Percentiles rank a stretch among this genome's conserved stretches.
Evolutionary conservation across 2,888 invertebrate genomes (phyloP).

Genomic region (Rhamnusium bicolor): DNA sequence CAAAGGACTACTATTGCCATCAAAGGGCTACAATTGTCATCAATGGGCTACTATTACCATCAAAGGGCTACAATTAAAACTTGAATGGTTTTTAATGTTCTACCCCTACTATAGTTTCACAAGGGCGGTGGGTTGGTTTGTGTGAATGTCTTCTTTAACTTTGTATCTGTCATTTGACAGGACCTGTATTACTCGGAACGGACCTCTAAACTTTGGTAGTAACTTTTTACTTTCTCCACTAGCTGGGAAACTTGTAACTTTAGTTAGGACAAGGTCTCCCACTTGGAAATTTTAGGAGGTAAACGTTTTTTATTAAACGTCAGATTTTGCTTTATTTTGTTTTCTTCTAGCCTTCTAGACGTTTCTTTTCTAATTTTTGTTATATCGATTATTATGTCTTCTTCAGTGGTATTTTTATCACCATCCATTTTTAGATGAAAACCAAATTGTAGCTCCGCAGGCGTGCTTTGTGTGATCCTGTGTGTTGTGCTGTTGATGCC

Average conservation of each 20-base stretch:
- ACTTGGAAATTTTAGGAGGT: neutral
- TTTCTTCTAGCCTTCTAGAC: neutral
- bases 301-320: conserved; percentile 2
- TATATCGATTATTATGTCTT: neutral
- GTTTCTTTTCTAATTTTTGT: neutral
- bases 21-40: no score
- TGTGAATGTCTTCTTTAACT: neutral
- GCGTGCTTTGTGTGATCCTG: conserved; percentile 27
- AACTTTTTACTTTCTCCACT: neutral
- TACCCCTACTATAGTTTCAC: neutral
- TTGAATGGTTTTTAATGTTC: neutral
- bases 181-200: neutral
- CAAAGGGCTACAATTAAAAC: no score
- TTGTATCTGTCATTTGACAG: neutral
- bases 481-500: conserved; percentile 49
- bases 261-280: conserved; percentile 10
- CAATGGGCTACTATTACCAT: no score
- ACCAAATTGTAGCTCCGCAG: conserved; percentile 27
- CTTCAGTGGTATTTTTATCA: neutral
- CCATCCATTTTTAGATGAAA: conserved; percentile 14
- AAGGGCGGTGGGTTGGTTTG: neutral
- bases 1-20: no score
- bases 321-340: neutral
- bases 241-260: conserved; percentile 6
- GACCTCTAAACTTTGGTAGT: conserved; percentile 9